Conservation (phyloP, 2,888 invertebrate species). For the Drosophila anceps region DNA sequence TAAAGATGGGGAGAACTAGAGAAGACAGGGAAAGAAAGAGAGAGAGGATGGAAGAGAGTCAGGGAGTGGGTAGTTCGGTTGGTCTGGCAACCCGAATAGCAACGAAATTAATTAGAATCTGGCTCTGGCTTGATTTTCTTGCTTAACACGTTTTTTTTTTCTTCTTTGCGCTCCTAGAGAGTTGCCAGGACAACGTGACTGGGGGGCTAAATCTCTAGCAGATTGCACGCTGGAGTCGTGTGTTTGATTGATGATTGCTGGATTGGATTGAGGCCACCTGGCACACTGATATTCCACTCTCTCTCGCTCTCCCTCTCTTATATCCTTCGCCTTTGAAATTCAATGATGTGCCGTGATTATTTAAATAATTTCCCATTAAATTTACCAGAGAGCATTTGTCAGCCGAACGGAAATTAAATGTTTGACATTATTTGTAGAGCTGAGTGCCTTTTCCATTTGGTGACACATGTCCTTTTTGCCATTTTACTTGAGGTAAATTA, state of each 20-base stretch:
- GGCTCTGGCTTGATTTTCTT: constrained; percentile 26
- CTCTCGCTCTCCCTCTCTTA: not conserved
- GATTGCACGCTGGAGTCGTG: constrained; percentile 28
- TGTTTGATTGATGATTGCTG: constrained; percentile 51
- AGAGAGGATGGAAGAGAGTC: not conserved
- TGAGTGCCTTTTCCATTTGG: constrained; percentile 1
- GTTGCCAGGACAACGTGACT: constrained; percentile 43
- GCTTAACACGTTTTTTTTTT: constrained; percentile 24
- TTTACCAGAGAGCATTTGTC: constrained; percentile 25
- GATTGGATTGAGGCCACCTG: constrained; percentile 43
- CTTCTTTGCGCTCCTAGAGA: not conserved
- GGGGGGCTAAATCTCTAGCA: constrained; percentile 2
- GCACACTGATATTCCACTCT: constrained; percentile 39
- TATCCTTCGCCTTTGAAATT: constrained; percentile 37
- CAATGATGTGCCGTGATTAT: constrained; percentile 39
- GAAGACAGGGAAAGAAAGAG: too few species aligned
- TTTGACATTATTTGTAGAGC: constrained; percentile 46
- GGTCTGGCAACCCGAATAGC: constrained; percentile 19
- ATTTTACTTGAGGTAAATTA: constrained; percentile 50
- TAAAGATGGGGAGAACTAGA: not conserved
- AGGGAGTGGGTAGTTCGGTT: constrained; percentile 3
- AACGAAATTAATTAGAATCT: constrained; percentile 64
- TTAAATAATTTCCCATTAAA: constrained; percentile 26
- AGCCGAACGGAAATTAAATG: constrained; percentile 76
- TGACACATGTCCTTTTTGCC: constrained; percentile 48